These are phyloP conservation scores for Eulemur mongoz DNA, from an alignment of 2,797 vertebrate genomes.

Conservation along the genomic window DNA sequence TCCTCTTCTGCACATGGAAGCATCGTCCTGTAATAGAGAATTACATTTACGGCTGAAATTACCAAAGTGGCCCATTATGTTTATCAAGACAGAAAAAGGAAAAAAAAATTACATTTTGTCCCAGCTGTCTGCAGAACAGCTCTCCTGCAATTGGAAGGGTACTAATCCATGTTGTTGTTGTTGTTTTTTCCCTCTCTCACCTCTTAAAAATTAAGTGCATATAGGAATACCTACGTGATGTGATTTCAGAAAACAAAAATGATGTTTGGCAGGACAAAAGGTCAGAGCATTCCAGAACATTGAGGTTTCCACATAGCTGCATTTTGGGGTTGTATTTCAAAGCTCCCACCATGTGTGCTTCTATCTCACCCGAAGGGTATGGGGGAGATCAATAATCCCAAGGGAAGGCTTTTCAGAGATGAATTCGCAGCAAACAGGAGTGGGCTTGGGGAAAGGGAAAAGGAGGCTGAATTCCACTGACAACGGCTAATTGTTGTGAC, in stretches of 20 bases:
- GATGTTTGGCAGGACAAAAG: slow-evolving; percentile 68
- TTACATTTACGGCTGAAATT: slow-evolving; percentile 79
- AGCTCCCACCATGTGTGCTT: slow-evolving; percentile 62
- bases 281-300: slow-evolving; percentile 79
- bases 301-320: slow-evolving; percentile 75
- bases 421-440: slow-evolving; percentile 49
- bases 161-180: not conserved
- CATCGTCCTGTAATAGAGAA: slow-evolving; percentile 74
- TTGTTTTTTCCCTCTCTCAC: not conserved
- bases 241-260: not conserved
- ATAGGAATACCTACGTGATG: slow-evolving; percentile 68
- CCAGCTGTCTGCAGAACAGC: slow-evolving; percentile 69
- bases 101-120: slow-evolving; percentile 65
- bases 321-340: slow-evolving; percentile 66
- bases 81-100: slow-evolving; percentile 72
- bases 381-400: not conserved
- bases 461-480: not conserved
- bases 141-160: slow-evolving; percentile 55
- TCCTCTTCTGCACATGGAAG: slow-evolving; percentile 60
- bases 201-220: slow-evolving; percentile 67
- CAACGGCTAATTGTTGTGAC: slow-evolving; percentile 38
- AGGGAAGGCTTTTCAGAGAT: slow-evolving; percentile 48
- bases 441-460: not conserved
- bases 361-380: slow-evolving; percentile 42
- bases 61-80: slow-evolving; percentile 80